Conservation (phyloP, 1,140 invertebrate species). For the Pseudomyrmex sp. region DNA sequence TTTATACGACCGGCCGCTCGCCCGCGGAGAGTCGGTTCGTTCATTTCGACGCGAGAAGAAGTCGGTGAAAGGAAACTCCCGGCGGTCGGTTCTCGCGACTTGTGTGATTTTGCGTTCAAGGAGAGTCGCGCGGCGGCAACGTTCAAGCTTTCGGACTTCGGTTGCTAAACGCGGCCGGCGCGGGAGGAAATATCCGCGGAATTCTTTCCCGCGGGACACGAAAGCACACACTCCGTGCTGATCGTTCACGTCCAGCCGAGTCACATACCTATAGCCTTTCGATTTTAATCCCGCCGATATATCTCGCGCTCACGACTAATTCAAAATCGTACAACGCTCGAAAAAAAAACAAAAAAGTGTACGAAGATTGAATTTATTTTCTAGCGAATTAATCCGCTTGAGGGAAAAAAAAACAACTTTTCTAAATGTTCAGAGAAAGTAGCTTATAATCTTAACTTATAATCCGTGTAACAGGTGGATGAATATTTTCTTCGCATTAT, state of each 20-base stretch:
- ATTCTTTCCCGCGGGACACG: constrained; percentile 42
- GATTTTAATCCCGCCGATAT: no score
- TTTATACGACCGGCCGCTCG: constrained; percentile 10
- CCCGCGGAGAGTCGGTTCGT: background rate
- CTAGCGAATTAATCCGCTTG: no score
- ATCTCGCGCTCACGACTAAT: no score
- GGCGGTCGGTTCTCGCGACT: constrained; percentile 26
- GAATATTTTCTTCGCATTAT: constrained; percentile 1
- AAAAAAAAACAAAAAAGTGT: no score
- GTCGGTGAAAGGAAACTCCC: constrained; percentile 81
- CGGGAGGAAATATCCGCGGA: constrained; percentile 19
- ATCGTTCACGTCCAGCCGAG: no score
- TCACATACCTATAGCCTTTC: no score
- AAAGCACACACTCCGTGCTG: background rate
- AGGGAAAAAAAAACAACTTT: background rate
- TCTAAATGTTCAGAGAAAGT: background rate
- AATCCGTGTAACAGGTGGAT: background rate
- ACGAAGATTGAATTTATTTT: no score
- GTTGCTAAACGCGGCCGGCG: constrained; percentile 17
- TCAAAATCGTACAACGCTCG: no score
- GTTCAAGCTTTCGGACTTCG: constrained; percentile 76
- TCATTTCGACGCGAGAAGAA: constrained; percentile 60
- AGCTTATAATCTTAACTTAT: background rate
- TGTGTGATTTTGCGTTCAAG: constrained; percentile 81
- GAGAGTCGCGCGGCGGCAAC: constrained; percentile 71